Conservation (phyloP, 2,797 vertebrate species). For the Cichlasoma orientale region DNA sequence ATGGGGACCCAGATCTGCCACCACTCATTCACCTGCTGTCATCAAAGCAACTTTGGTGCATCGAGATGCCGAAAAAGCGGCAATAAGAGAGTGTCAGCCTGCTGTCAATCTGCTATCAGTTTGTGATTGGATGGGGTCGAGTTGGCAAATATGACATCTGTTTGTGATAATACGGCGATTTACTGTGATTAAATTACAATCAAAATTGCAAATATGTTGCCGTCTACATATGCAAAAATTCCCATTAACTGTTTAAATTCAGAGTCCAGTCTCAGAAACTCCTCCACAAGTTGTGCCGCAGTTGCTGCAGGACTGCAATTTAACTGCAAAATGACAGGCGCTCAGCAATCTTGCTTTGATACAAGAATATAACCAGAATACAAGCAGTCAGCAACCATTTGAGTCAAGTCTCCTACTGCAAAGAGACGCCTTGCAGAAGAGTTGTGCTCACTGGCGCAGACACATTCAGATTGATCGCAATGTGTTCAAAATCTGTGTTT, state of each 20-base stretch:
- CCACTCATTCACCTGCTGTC: neutral
- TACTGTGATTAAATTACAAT: neutral
- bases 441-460: neutral
- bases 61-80: neutral
- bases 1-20: neutral
- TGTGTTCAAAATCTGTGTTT: neutral
- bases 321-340: neutral
- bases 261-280: neutral
- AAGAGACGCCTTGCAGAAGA: no score
- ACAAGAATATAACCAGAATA: neutral
- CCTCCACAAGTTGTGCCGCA: neutral
- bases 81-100: neutral
- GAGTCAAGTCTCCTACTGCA: neutral
- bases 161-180: rapidly evolving
- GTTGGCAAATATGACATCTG: neutral
- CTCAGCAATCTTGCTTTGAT: neutral
- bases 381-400: neutral
- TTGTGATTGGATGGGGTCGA: neutral
- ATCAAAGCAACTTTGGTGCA: neutral
- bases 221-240: neutral
- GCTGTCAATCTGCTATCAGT: neutral
- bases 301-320: neutral
- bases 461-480: neutral
- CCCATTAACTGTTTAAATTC: neutral
- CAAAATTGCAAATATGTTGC: neutral